Base-by-base conservation (phyloP, 2,797 vertebrate genomes). In the Sebastes vulpes region DNA sequence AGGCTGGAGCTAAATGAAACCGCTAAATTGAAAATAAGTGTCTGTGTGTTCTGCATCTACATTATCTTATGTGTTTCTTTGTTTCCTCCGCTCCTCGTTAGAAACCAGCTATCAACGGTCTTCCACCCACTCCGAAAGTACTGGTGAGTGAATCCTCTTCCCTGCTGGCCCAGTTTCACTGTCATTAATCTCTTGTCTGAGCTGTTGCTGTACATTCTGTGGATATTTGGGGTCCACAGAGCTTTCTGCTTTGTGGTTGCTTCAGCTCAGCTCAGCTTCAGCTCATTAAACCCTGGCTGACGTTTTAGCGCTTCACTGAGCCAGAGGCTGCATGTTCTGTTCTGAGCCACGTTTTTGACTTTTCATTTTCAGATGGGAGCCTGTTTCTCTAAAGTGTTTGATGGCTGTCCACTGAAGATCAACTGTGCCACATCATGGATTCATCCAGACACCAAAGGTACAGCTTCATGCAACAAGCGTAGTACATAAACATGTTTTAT, bases 351-450 rank as follows among this genome's bases (percentile, higher is more conserved):
- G 28, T 18, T 82, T 57, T 46, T 46, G 42, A 0, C 74, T 54
- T 81, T 60, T 58, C 9, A 10, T 38, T 82, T 82, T 81, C 95
- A 99, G 98, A 99, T 99, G 98, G 98, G 98, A 86, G 98, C 98
- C 0, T 99, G 98, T 91, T 99, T 99, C 95, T 99, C 98, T 48
- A 99, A 99, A 95, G 98, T 99, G 76, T 99, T 99, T 91, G 98
- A 99, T 86, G 99, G 99, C 63, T 99, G 99, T 83, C 98, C 99
- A 71, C 95, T 99, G 94, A 99, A 99, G 95, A 98, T 99, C 87
- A 99, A 98, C 93, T 99, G 98, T 95, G 99, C 98, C 77, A 99
- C 99, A 0, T 99, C 99, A 0, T 99, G 99, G 99, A 99, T 99
- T 92, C 98, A 99, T 88, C 99, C 98, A 32, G 98, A 99, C 83